Conservation (phyloP, 2,797 vertebrate genomes). For the Acanthurus lineatus region DNA sequence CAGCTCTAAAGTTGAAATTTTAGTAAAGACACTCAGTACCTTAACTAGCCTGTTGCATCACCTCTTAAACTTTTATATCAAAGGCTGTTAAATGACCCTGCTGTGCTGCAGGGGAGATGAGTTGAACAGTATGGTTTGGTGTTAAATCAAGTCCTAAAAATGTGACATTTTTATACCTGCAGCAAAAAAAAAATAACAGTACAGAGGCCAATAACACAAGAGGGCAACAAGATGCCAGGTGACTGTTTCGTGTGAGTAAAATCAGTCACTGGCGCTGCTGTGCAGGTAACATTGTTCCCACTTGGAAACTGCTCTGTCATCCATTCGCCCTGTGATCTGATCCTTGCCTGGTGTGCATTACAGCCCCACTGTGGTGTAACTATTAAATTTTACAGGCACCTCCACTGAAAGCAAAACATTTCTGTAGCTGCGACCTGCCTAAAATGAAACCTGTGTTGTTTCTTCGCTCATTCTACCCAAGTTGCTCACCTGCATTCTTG, state of each 20-base stretch:
- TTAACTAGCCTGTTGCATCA: not conserved
- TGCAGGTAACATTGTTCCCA: constrained; percentile 19
- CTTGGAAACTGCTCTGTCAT: constrained; percentile 22
- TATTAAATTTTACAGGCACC: constrained; percentile 63
- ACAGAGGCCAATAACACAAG: constrained; percentile 35
- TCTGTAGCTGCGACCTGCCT: constrained; percentile 32
- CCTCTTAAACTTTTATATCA: constrained; percentile 23
- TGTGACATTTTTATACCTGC: constrained; percentile 22
- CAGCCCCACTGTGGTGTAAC: constrained; percentile 52
- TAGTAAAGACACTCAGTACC: not conserved
- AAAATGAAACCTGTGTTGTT: constrained; percentile 47
- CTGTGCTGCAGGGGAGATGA: constrained; percentile 16
- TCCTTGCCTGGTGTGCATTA: constrained; percentile 34
- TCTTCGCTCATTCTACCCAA: constrained; percentile 13
- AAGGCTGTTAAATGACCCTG: constrained; percentile 7
- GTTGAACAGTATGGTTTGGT: constrained; percentile 24
- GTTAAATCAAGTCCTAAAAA: constrained; percentile 44
- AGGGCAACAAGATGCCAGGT: constrained; percentile 19
- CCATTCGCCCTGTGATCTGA: constrained; percentile 29
- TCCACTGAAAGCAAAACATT: constrained; percentile 67
- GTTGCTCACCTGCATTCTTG: constrained; percentile 52
- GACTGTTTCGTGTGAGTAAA: constrained; percentile 26
- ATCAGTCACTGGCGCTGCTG: constrained; percentile 36
- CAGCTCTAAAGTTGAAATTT: constrained; percentile 13
- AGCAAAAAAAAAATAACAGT: constrained; percentile 25